These are phyloP conservation scores for Pseudochaenichthys georgianus DNA, from an alignment of 2,797 vertebrate genomes.

Conservation along the genomic window DNA sequence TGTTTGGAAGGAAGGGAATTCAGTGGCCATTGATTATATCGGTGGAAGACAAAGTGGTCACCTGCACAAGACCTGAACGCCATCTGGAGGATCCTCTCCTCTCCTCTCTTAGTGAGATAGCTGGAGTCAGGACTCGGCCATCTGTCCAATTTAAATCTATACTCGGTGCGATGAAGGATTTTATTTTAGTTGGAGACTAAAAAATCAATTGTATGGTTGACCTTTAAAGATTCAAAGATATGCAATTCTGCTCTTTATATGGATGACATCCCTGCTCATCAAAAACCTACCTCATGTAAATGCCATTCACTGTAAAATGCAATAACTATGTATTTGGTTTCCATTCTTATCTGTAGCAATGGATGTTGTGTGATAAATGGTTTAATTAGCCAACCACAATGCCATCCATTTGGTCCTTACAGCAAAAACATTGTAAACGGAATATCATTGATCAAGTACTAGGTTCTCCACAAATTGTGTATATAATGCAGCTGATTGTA, in stretches of 20 bases:
- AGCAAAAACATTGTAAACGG: slow-evolving; percentile 66
- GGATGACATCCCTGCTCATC: slow-evolving; percentile 56
- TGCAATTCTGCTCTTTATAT: slow-evolving; percentile 47
- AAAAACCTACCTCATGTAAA: slow-evolving; percentile 59
- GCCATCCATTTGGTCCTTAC: slow-evolving; percentile 65
- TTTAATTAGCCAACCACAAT: slow-evolving; percentile 78
- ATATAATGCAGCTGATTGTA: slow-evolving; percentile 63
- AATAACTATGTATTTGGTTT: slow-evolving; percentile 51
- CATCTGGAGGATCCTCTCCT: slow-evolving; percentile 59
- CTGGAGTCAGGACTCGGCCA: slow-evolving; percentile 49
- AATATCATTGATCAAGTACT: slow-evolving; percentile 74
- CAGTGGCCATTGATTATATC: slow-evolving; percentile 74
- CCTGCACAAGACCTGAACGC: slow-evolving; percentile 62
- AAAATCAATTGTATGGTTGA: slow-evolving; percentile 29
- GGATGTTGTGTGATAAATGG: slow-evolving; percentile 76
- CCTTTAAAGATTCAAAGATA: slow-evolving; percentile 54
- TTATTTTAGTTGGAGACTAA: slow-evolving; percentile 23
- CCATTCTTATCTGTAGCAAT: slow-evolving; percentile 38
- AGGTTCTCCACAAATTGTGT: slow-evolving; percentile 74
- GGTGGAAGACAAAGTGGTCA: slow-evolving; percentile 67
- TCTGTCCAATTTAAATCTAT: slow-evolving; percentile 37
- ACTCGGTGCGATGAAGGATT: background rate
- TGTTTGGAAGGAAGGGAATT: slow-evolving; percentile 64
- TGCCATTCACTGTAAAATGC: slow-evolving; percentile 59
- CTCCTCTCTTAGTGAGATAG: slow-evolving; percentile 34